Evolutionary conservation across 2,797 vertebrate genomes (phyloP).

Genomic region (Pygocentrus nattereri): DNA sequence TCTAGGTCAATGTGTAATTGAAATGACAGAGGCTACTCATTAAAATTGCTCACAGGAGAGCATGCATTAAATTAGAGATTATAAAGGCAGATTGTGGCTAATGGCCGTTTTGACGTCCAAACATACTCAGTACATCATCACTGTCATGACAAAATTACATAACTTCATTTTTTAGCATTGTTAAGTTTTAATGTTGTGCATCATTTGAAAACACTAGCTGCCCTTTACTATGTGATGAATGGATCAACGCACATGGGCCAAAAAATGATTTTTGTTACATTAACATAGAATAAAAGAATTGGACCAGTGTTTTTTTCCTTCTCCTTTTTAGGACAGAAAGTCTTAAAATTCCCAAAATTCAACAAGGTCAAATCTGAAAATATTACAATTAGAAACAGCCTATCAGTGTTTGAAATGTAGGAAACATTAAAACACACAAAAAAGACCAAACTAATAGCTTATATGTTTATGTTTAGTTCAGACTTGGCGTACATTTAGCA

Average conservation of each 20-base stretch:
- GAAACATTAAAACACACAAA: too few species aligned
- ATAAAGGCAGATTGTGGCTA: not conserved
- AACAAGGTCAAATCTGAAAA: too few species aligned
- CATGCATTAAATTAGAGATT: constrained; percentile 54
- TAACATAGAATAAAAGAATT: not conserved
- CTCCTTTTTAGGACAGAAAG: too few species aligned
- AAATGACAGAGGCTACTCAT: constrained; percentile 42
- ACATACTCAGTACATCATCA: not conserved
- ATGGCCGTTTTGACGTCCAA: constrained; percentile 16
- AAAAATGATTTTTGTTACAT: not conserved
- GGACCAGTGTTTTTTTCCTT: not conserved
- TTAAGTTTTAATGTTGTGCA: not conserved
- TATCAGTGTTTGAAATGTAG: too few species aligned
- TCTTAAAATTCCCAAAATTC: too few species aligned
- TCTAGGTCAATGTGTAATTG: constrained; percentile 25
- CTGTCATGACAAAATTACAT: not conserved
- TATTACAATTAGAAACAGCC: too few species aligned
- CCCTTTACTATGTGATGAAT: not conserved
- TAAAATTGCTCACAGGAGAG: constrained; percentile 37
- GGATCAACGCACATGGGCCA: not conserved
- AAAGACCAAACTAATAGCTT: too few species aligned
- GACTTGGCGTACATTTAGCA: too few species aligned
- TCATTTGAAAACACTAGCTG: not conserved
- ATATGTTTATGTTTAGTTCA: too few species aligned
- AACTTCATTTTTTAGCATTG: too few species aligned